These are phyloP conservation scores for Nomada ruficornis DNA, from an alignment of 2,888 invertebrate species.

Conservation along the genomic window DNA sequence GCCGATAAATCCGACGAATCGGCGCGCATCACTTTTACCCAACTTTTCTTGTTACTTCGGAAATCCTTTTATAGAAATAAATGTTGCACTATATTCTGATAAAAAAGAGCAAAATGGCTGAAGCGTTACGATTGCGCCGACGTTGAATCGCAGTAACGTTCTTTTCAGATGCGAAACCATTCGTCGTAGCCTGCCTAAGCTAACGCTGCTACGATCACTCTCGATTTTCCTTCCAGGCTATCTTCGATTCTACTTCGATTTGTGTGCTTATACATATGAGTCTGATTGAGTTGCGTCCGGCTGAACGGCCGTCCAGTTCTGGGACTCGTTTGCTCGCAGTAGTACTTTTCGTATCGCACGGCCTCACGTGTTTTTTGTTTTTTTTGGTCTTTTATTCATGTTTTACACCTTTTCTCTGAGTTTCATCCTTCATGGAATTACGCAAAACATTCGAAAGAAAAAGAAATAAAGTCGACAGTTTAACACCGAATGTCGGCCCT, in stretches of 20 bases:
- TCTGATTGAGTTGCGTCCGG: no score
- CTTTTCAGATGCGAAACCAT: neutral
- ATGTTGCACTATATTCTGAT: conserved; percentile 67
- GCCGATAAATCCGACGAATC: neutral
- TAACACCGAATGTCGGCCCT: conserved; percentile 19
- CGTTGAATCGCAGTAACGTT: neutral
- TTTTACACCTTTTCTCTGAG: neutral
- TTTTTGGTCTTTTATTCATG: no score
- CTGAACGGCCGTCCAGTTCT: no score
- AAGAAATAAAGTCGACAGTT: neutral
- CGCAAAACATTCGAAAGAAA: neutral
- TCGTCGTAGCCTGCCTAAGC: neutral
- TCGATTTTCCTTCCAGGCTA: conserved; percentile 3
- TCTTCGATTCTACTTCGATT: no score
- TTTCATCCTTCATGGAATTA: neutral
- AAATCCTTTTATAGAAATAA: conserved; percentile 74
- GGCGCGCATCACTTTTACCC: neutral
- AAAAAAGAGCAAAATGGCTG: conserved; percentile 17
- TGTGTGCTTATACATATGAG: no score
- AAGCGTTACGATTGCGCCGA: conserved; percentile 21
- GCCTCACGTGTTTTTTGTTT: neutral
- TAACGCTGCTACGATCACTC: neutral
- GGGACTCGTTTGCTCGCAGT: no score
- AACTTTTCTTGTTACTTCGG: conserved; percentile 52
- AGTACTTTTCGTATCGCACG: neutral